Evolutionary conservation across 2,113 vertebrate species (phyloP), one percentile per base, ranked within the genome.

Genomic region (Pterocles gutturalis): DNA sequence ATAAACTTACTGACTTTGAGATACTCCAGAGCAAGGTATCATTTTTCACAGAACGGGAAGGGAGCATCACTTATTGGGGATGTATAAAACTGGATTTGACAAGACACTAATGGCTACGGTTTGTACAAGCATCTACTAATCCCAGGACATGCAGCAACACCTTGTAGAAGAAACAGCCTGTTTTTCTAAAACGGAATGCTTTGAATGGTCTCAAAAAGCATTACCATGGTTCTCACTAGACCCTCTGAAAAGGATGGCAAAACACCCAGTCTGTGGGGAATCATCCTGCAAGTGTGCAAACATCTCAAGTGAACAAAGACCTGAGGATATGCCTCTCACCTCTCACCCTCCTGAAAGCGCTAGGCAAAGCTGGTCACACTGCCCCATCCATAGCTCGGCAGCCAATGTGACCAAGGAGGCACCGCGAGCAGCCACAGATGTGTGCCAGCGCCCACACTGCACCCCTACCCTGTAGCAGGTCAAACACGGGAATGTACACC

Each of bases 311-410:
- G 36, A 69, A 38, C 15, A 61, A 69, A 62, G 58, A 36, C 33
- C 43, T 41, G 48, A 69, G 61, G 26, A 49, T 5, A 15, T 57
- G 66, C 29, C 18, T 79, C 48, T 36, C 11, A 5, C 54, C 36
- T 38, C 38, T 38, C 38, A 38, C 38, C 38, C 24, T 69, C 36
- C 48, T 10, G 6, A 19, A 55, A 83, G 71, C 20, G 83, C 26
- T 55, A 34, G n/a, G n/a, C 38, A 54, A 66, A 51, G 45, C 53
- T 24, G 41, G 78, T 31, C 28, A 51, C 51, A 19, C 28, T 0
- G 0, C 5, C 36, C 57, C 43, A 71, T 15, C 49, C 0, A 0
- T 6, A 61, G 65, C 46, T 43, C 1, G 0, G 36, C 51, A 60
- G 66, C 8, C 1, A 0, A 55, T 4, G 22, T 24, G 34, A 72